These are phyloP conservation scores for Cheirogaleus major DNA, from an alignment of 2,797 vertebrate species.

Conservation along the genomic window DNA sequence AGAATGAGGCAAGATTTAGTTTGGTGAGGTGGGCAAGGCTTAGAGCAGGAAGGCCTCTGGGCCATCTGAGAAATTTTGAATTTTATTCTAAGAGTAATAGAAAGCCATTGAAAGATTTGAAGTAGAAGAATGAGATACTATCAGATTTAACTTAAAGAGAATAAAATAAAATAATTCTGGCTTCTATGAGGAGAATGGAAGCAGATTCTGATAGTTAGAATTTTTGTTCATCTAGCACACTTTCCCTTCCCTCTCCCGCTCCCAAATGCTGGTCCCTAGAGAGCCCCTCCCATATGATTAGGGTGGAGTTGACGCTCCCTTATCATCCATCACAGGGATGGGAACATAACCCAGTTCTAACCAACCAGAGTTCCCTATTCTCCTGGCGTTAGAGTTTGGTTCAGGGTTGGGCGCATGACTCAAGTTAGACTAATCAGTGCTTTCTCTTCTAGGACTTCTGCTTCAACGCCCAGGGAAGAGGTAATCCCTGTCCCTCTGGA, in stretches of 20 bases:
- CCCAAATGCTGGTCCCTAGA: not conserved
- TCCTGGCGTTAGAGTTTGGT: not conserved
- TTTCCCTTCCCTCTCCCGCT: not conserved
- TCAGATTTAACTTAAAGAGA: not conserved
- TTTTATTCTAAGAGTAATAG: not conserved
- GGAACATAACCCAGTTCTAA: not conserved
- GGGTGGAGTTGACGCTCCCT: not conserved
- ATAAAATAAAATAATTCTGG: not conserved
- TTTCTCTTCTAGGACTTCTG: not conserved
- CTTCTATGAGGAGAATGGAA: not conserved
- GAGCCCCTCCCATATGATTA: not conserved
- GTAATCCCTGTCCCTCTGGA: not conserved
- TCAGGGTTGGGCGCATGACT: not conserved
- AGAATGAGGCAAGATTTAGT: not conserved
- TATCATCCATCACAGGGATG: not conserved
- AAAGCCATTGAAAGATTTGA: not conserved
- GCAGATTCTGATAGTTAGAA: not conserved
- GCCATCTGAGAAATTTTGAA: not conserved
- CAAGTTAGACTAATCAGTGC: not conserved
- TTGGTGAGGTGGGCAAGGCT: not conserved
- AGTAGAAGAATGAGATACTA: not conserved
- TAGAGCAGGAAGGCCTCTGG: not conserved
- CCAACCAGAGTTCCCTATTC: not conserved
- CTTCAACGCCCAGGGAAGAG: not conserved
- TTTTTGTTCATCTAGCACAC: not conserved